Evolutionary conservation across 23 tunicate species (phyloP).

Genomic region (Ciona savignyi): DNA sequence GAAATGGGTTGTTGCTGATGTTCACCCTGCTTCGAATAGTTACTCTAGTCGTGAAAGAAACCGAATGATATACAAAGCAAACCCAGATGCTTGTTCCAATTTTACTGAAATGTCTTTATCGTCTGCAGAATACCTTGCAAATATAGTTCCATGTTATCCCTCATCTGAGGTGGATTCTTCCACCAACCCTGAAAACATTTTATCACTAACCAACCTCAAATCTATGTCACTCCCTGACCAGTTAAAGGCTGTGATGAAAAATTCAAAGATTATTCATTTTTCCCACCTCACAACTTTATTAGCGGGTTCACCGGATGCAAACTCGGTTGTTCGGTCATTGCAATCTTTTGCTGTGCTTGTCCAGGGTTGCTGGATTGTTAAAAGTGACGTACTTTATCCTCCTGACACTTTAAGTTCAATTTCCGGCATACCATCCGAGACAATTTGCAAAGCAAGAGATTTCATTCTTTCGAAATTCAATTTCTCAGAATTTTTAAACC

Average conservation of each 20-base stretch:
- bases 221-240: constrained; percentile 49
- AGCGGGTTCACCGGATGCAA: constrained; percentile 49
- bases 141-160: constrained; percentile 36
- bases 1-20: constrained; percentile 47
- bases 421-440: constrained; percentile 50
- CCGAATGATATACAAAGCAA: constrained; percentile 22
- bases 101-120: constrained; percentile 34
- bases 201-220: constrained; percentile 44
- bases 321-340: constrained; percentile 54
- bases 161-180: constrained; percentile 29
- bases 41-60: constrained; percentile 39
- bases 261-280: constrained; percentile 73
- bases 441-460: constrained; percentile 58
- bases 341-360: constrained; percentile 80
- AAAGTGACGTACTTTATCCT: constrained; percentile 81
- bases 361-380: constrained; percentile 74
- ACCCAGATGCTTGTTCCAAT: constrained; percentile 1
- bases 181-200: constrained; percentile 43
- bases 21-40: constrained; percentile 23
- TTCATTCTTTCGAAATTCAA: constrained; percentile 55
- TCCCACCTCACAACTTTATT: constrained; percentile 44
- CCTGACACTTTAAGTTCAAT: constrained; percentile 48
- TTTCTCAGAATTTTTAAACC: constrained; percentile 24
- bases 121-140: constrained; percentile 22
- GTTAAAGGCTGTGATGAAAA: constrained; percentile 53